Conservation (phyloP, 2,888 invertebrate genomes). For the Ctenicera cuprea region DNA sequence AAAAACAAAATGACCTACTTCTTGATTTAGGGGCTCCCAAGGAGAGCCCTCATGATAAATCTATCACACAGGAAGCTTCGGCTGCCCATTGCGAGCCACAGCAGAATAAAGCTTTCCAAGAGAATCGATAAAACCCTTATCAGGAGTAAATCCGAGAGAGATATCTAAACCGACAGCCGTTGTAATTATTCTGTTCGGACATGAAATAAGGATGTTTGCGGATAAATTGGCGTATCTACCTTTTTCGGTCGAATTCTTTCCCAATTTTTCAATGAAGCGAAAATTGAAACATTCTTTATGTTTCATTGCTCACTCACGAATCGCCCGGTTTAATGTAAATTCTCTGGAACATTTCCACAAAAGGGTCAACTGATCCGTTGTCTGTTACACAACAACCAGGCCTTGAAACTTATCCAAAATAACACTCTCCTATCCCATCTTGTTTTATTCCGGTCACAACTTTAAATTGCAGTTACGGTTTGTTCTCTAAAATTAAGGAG, state of each 20-base stretch:
- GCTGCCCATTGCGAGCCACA: constrained; percentile 35
- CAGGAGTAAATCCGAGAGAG: constrained; percentile 41
- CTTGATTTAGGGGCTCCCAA: constrained; percentile 37
- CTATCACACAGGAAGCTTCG: constrained; percentile 38
- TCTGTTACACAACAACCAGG: too few relatives aligned
- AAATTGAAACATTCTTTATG: constrained; percentile 12
- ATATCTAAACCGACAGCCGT: constrained; percentile 43
- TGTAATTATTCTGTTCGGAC: constrained; percentile 44
- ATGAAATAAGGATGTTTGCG: constrained; percentile 29
- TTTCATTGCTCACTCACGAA: neutral
- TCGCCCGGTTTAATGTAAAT: constrained; percentile 12
- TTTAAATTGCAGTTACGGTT: too few relatives aligned
- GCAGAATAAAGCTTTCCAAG: constrained; percentile 40
- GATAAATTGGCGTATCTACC: constrained; percentile 25
- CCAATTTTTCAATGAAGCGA: constrained; percentile 24
- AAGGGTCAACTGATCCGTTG: neutral
- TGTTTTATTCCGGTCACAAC: too few relatives aligned
- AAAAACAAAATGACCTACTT: constrained; percentile 38
- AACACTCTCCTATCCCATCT: too few relatives aligned
- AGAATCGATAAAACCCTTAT: constrained; percentile 45
- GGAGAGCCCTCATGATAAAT: constrained; percentile 38
- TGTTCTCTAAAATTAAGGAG: too few relatives aligned
- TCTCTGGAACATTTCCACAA: neutral
- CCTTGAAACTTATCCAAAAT: too few relatives aligned
- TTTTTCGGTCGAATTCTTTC: constrained; percentile 23